A percentile compares a stretch with the other conserved stretches of the same genome.
phyloP scores from a whole-genome alignment of 2,888 invertebrate species.

The Labia minor region DNA sequence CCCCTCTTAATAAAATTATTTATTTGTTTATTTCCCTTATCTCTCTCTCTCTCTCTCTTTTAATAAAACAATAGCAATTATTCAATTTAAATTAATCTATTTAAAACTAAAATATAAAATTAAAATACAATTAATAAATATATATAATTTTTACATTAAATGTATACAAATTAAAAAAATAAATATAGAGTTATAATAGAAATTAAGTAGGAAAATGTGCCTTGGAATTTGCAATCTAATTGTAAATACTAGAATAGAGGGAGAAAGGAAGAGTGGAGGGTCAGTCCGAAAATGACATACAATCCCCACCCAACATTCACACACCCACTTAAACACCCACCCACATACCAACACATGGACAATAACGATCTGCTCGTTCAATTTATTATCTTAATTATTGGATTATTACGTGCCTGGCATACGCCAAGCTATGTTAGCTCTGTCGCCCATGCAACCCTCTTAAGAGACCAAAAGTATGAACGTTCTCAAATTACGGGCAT shows the following conservation, averaged over 20 bases:
- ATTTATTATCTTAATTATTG: conserved; percentile 13
- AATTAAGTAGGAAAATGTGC: conserved; percentile 9
- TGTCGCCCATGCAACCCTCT: too few species aligned
- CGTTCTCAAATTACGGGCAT: background rate
- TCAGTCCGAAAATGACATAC: background rate
- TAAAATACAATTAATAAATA: too few species aligned
- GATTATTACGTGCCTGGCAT: conserved; percentile 13
- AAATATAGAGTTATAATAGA: background rate
- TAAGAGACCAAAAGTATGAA: background rate
- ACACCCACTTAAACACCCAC: background rate
- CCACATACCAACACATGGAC: background rate
- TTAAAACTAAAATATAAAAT: too few species aligned
- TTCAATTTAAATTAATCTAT: too few species aligned
- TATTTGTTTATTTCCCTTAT: too few species aligned
- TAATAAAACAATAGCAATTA: too few species aligned
- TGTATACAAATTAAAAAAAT: too few species aligned
- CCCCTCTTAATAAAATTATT: too few species aligned
- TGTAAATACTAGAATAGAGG: background rate
- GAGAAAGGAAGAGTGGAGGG: background rate
- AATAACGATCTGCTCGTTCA: conserved; percentile 13
- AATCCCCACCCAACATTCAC: background rate
- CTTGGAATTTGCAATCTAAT: background rate
- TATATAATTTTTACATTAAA: too few species aligned
- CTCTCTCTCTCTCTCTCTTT: too few species aligned
- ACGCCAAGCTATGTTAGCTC: background rate